A percentile compares a stretch with the other conserved stretches of the same genome.
phyloP scores from a whole-genome alignment of 2,797 vertebrate genomes.

The Manis crassicaudata region DNA sequence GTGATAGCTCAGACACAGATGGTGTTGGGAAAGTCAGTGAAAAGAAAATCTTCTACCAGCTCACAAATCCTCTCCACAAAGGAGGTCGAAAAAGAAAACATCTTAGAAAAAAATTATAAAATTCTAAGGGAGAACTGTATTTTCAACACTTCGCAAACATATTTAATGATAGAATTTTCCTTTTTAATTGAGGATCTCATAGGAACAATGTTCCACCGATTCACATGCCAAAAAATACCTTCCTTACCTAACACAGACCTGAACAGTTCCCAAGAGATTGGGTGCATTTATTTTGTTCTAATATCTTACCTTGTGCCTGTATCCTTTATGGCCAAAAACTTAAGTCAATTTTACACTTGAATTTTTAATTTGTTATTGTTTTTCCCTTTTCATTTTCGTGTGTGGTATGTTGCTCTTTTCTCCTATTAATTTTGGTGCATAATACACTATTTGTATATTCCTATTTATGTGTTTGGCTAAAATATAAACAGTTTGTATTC shows the following conservation, averaged over 20 bases:
- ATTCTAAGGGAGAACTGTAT: neutral
- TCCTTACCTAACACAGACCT: neutral
- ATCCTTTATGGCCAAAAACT: neutral
- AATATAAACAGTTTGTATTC: neutral
- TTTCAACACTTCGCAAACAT: conserved; percentile 8
- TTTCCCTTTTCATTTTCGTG: neutral
- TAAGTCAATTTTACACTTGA: neutral
- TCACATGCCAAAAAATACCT: neutral
- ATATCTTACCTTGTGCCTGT: neutral
- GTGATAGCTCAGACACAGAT: neutral
- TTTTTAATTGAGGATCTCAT: neutral
- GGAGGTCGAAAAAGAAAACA: neutral
- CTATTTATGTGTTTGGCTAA: conserved; percentile 15
- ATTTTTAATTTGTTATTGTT: neutral
- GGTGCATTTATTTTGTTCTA: neutral
- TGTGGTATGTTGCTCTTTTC: neutral
- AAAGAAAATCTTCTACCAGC: neutral
- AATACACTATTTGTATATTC: neutral
- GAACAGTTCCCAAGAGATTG: neutral
- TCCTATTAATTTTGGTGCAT: neutral
- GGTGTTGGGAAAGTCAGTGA: neutral
- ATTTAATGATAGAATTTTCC: neutral
- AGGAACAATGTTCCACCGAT: neutral
- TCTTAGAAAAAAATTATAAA: neutral
- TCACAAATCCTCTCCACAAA: neutral